Evolutionary conservation across 2,888 invertebrate genomes (phyloP), one percentile per base, ranked within the genome.

Genomic region (Phalangium opilio): DNA sequence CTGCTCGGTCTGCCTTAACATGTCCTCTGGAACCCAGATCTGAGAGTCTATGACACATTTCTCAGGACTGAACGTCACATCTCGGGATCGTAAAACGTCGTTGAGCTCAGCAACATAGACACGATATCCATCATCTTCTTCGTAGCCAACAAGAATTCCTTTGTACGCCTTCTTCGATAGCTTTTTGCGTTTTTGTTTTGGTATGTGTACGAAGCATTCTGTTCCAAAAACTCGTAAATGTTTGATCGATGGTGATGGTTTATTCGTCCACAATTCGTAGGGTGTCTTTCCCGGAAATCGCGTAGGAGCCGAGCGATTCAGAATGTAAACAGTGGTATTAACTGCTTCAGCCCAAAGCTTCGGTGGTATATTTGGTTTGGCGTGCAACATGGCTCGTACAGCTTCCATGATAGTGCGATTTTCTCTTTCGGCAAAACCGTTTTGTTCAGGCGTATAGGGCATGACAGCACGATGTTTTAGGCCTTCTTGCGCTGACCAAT

Each of bases 271-370:
- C 8, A 45, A 14, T 48, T 58, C 55, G 50, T 33, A 55, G 7
- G 58, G 52, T 12, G 55, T 56, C 12, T 38, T 53, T 10, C 34
- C 39, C n/a, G 27, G 18, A n/a, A 33, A 15, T 12, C 17, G 11
- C 19, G 46, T 49, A 18, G 48, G 41, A 2, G 39, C 46, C 17
- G 50, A 42, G 27, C 55, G 14, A 41, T 60, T 60, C 33, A 51
- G 18, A 19, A 57, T 51, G 20, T 20, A 52, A 58, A 48, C 56
- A 57, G 45, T 57, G 55, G 44, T 58, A 45, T 12, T 54, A 57
- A 7, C 43, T 52, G 27, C 27, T 27, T 27, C 27, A 8, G 27
- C 27, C 5, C 27, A 27, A 8, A 27, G 27, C 27, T 27, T 27
- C 4, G 27, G 5, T 27, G 27, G 27, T 27, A 27, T 4, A 8